phyloP scores from a whole-genome alignment of 2,888 invertebrate genomes.

The Chymomyza caudatula region DNA sequence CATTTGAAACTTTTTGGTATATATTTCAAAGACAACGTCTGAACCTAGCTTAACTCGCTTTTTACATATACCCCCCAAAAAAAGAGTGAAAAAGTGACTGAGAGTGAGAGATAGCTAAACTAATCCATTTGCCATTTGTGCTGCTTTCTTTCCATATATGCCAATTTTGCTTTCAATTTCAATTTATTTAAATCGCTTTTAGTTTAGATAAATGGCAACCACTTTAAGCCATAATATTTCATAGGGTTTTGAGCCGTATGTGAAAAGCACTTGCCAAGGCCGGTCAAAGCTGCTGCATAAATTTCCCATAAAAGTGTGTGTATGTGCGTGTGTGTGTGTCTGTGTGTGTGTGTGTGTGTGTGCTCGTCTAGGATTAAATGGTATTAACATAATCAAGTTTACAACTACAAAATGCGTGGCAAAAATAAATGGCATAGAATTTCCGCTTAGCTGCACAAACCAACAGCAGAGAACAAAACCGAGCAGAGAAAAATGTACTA shows the following conservation, averaged over 20 bases:
- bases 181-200: slow-evolving; percentile 57
- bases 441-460: slow-evolving; percentile 39
- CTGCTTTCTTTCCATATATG: neutral
- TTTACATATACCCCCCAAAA: neutral
- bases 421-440: slow-evolving; percentile 58
- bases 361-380: slow-evolving; percentile 32
- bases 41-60: neutral
- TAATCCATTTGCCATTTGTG: neutral
- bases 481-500: neutral
- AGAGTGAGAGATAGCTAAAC: neutral
- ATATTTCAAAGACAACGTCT: neutral
- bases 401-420: slow-evolving; percentile 45
- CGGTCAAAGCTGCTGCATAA: slow-evolving; percentile 40
- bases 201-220: slow-evolving; percentile 41
- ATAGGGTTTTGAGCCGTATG: slow-evolving; percentile 27
- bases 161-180: slow-evolving; percentile 11
- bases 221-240: slow-evolving; percentile 44
- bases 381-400: slow-evolving; percentile 53
- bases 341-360: neutral
- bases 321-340: neutral
- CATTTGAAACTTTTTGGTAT: neutral
- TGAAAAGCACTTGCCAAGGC: neutral
- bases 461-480: neutral
- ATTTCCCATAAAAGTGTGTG: slow-evolving; percentile 56
- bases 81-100: too few species aligned